phyloP scores from a whole-genome alignment of 2,113 vertebrate species.

The Cryptomyrus ogoouensis region DNA sequence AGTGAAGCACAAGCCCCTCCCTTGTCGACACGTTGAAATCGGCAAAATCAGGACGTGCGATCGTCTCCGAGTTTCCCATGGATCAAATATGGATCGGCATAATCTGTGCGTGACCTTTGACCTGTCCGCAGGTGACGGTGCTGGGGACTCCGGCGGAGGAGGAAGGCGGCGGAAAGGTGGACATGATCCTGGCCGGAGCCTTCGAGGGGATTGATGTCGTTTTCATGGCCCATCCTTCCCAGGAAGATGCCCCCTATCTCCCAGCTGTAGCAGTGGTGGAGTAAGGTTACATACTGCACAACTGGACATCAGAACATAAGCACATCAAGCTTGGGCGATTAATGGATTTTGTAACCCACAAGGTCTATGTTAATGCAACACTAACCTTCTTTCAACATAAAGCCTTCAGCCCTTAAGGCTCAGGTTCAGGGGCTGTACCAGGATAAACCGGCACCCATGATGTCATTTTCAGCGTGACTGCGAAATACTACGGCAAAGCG shows the following conservation, averaged over 20 bases:
- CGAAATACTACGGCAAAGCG: constrained; percentile 77
- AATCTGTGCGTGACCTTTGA: background rate
- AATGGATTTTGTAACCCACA: background rate
- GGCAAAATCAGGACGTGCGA: background rate
- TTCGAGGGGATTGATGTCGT: constrained; percentile 69
- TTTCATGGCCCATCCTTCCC: constrained; percentile 76
- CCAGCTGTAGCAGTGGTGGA: constrained; percentile 68
- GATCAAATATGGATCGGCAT: background rate
- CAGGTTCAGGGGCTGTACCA: background rate
- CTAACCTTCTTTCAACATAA: background rate
- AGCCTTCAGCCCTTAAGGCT: background rate
- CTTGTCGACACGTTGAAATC: background rate
- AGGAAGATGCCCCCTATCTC: constrained; percentile 67
- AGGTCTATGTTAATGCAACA: background rate
- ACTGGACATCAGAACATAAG: background rate
- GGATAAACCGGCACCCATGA: background rate
- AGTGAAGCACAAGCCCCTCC: background rate
- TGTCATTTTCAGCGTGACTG: constrained; percentile 64
- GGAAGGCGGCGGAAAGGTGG: constrained; percentile 73
- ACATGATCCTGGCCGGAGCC: constrained; percentile 69
- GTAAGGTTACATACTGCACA: constrained; percentile 48
- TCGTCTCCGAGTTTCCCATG: background rate
- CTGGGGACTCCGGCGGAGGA: constrained; percentile 78
- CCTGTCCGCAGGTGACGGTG: constrained; percentile 53
- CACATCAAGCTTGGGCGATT: background rate